Base-by-base conservation (phyloP, 2,888 invertebrate genomes). In the Ormyrus nitidulus region DNA sequence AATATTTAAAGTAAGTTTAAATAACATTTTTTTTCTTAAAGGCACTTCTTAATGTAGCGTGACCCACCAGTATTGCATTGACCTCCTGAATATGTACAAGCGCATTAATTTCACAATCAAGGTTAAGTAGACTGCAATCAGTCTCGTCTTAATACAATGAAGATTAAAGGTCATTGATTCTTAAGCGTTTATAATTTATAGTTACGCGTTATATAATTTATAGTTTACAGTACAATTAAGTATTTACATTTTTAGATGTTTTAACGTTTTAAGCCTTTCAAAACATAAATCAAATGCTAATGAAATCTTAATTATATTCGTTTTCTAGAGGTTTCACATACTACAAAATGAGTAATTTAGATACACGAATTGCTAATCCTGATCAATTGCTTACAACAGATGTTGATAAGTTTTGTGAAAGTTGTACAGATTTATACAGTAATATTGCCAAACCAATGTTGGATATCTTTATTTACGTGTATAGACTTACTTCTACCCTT, bases 401-500 rank as follows among this genome's bases (percentile, higher is more conserved):
- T 89, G 96, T 99, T 1, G 99, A 99, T 90, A 98, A 97, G 91
- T 99, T 99, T 92, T 99, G 99, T 90, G 97, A 97, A 85, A 96
- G 97, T 77, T 95, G 98, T 54, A 96, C 98, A 0, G 98, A 99
- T 89, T 92, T 99, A 11, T 99, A 99, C 92, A 97, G 98, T 81
- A 98, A 99, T 90, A 94, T 99, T 48, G 97, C 97, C 85, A 99
- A 99, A 92, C 99, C 99, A 0, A 88, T 98, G 59, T 91, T 99
- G 84, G 99, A 99, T 90, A 99, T 99, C 61, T 93, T 96, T 79
- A 96, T 99, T 84, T 99, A 99, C 89, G 94, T 99, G 10, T 96
- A 97, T 89, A 94, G 97, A 85, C 92, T 99, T 65, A 96, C 98
- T 0, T 93, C 95, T 2, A 95, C 95, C 85, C 93, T 99, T 84